Evolutionary conservation across 2,113 vertebrate genomes (phyloP), one percentile per base, ranked within the genome.

Genomic region (Struthio camelus): DNA sequence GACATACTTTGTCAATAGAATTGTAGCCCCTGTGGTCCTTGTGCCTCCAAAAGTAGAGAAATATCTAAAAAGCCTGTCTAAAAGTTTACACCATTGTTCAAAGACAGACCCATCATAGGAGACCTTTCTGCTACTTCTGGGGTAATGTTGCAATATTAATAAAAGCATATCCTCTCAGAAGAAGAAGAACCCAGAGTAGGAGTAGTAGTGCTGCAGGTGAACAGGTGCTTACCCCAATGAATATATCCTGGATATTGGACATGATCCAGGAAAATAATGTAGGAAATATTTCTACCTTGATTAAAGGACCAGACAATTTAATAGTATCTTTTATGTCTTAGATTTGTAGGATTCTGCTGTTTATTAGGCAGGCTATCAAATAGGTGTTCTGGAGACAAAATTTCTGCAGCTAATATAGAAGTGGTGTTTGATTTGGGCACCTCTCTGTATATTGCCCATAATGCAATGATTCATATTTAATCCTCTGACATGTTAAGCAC

Each of bases 231-330:
- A 58, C 3, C 15, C 5, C 11, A 22, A 5, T 23, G 40, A 1
- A 0, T 24, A 14, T 36, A 12, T 36, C 10, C 19, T 76, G 3
- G 2, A 59, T 78, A 59, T 0, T 42, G 13, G 14, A 75, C 8
- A 0, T 11, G 34, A 3, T 30, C 80, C 12, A 56, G 28, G 38
- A 85, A 76, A 87, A 85, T 16, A 89, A 56, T 13, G 7, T 8
- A 53, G 44, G 20, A 42, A 86, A 72, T 64, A 32, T 15, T 14
- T 32, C 66, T 73, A 24, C 11, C 7, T 16, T 36, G 65, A 82
- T 24, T 36, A 50, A 91, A 89, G n/a, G 30, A 73, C 38, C 61
- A 77, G 7, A 53, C 0, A 2, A 36, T 38, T 59, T 48, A 76
- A 3, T 6, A 76, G 23, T 7, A 46, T 19, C 5, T 40, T 69